A percentile compares a stretch with the other conserved stretches of the same genome.
phyloP scores from a whole-genome alignment of 2,888 invertebrate genomes.

The Drosophila borealis region DNA sequence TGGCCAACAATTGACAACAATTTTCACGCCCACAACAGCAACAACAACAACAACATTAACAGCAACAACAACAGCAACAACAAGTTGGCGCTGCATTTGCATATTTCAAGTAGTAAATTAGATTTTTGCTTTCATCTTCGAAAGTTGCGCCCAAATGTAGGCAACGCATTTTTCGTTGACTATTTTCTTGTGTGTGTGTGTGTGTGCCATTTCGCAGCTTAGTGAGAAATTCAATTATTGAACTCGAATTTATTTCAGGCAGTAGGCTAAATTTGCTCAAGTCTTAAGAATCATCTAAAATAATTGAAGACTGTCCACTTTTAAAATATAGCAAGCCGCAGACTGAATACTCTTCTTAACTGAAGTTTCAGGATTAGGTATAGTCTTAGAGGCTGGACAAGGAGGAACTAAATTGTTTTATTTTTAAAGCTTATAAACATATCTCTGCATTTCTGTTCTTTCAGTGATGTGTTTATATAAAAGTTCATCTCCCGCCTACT shows the following conservation, averaged over 20 bases:
- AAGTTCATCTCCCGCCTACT: too few relatives aligned
- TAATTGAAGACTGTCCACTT: too few relatives aligned
- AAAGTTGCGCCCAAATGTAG: conserved; percentile 35
- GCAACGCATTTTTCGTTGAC: conserved; percentile 21
- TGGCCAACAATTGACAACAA: conserved; percentile 63
- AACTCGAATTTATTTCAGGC: background rate
- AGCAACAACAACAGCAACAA: conserved; percentile 19
- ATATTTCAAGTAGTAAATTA: conserved; percentile 61
- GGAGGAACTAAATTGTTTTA: too few relatives aligned
- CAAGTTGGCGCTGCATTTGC: conserved; percentile 46
- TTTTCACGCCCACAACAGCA: conserved; percentile 36
- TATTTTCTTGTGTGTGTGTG: background rate
- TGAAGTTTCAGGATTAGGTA: too few relatives aligned
- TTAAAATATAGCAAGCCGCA: too few relatives aligned
- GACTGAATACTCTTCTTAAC: too few relatives aligned
- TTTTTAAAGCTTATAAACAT: too few relatives aligned
- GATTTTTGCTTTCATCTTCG: conserved; percentile 55
- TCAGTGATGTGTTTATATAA: too few relatives aligned
- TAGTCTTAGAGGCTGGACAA: too few relatives aligned
- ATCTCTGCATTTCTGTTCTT: too few relatives aligned
- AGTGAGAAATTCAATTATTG: background rate
- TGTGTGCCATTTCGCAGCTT: background rate
- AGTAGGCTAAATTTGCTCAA: too few relatives aligned
- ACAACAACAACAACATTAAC: conserved; percentile 13
- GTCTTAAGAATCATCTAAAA: too few relatives aligned